Evolutionary conservation across 2,888 invertebrate genomes (phyloP).

Genomic region (Tetheella fluctuosa): DNA sequence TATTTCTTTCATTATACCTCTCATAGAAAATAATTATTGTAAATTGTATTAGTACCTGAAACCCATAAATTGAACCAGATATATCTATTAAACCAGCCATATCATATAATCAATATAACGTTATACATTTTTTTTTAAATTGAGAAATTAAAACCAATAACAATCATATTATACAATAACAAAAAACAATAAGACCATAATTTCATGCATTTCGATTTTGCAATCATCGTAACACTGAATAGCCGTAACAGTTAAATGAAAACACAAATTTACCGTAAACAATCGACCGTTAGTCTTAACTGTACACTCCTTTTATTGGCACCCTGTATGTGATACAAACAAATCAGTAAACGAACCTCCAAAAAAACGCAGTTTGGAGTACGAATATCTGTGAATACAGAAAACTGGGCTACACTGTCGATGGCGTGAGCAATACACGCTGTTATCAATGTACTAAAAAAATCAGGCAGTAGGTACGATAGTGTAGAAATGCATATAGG

Average conservation of each 20-base stretch:
- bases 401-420: slow-evolving; percentile 1
- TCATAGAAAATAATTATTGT: too few relatives aligned
- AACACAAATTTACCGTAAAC: background rate
- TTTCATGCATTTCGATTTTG: background rate
- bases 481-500: too few relatives aligned
- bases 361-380: background rate
- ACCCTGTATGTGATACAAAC: slow-evolving; percentile 8
- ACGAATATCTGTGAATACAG: background rate
- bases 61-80: too few relatives aligned
- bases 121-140: background rate
- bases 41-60: too few relatives aligned
- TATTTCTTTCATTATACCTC: too few relatives aligned
- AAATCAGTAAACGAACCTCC: slow-evolving; percentile 6
- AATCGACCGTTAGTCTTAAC: slow-evolving; percentile 7
- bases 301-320: background rate
- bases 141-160: background rate
- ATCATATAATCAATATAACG: background rate
- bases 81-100: too few relatives aligned
- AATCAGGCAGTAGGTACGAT: background rate
- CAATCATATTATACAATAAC: background rate
- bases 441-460: background rate
- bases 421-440: background rate
- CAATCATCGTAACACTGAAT: background rate
- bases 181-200: background rate
- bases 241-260: background rate